Conservation (phyloP, 2,888 invertebrate species). For the Tryphoninae sp. region DNA sequence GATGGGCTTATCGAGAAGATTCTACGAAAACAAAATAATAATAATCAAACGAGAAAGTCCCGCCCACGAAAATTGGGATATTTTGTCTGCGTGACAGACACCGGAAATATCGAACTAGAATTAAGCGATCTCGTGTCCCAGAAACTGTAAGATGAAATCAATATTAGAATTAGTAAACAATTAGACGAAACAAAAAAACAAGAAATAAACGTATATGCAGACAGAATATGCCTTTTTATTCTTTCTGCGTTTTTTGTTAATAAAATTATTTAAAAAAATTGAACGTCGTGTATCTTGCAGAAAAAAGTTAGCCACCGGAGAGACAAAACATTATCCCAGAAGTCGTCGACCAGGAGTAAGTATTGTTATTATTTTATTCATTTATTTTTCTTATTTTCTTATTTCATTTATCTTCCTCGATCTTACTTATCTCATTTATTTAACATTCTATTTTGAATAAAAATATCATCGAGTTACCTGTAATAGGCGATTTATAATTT, state of each 20-base stretch:
- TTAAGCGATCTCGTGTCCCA: conserved; percentile 10
- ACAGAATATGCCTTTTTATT: conserved; percentile 61
- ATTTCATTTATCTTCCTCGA: too few species aligned
- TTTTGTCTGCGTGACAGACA: conserved; percentile 57
- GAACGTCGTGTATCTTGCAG: conserved; percentile 49
- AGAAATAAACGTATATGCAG: conserved; percentile 63
- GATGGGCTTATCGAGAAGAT: conserved; percentile 46
- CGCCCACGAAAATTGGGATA: conserved; percentile 56
- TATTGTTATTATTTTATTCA: background rate
- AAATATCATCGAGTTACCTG: background rate
- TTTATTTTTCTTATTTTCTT: too few species aligned
- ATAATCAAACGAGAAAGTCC: conserved; percentile 19
- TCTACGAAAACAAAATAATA: conserved; percentile 40
- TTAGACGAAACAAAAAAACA: background rate
- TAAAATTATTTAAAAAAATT: background rate
- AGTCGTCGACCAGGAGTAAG: conserved; percentile 51
- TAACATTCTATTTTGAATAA: too few species aligned
- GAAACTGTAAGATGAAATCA: background rate
- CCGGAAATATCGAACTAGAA: conserved; percentile 23
- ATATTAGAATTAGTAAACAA: conserved; percentile 1
- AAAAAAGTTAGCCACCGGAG: conserved; percentile 31
- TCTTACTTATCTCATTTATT: too few species aligned
- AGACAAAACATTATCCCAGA: conserved; percentile 43
- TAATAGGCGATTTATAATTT: background rate
- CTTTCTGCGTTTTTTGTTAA: background rate